These are phyloP conservation scores for Psettodes erumei DNA, from an alignment of 2,113 vertebrate genomes.

Conservation along the genomic window DNA sequence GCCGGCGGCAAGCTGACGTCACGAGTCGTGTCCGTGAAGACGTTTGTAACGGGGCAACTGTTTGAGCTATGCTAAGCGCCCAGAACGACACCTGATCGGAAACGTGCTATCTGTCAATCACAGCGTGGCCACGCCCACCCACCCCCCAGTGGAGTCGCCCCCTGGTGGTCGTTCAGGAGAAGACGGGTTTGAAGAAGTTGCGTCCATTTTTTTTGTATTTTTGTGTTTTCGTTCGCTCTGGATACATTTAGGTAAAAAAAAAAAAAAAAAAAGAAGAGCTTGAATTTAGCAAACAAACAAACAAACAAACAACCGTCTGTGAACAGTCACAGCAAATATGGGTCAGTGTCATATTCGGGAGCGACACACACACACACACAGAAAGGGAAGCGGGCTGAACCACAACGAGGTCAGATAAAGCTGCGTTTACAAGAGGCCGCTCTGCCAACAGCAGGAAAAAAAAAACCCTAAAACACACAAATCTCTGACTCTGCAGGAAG, in stretches of 20 bases:
- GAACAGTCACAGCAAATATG: conserved; percentile 57
- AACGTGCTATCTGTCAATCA: no score
- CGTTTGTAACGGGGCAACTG: no score
- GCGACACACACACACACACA: not conserved
- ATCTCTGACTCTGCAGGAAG: conserved; percentile 27
- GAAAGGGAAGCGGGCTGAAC: conserved; percentile 23
- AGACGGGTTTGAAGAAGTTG: no score
- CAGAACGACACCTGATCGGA: no score
- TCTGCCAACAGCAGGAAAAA: conserved; percentile 33
- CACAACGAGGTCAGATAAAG: conserved; percentile 69
- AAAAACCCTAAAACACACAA: conserved; percentile 64
- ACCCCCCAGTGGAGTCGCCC: no score
- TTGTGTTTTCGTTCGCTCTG: not conserved
- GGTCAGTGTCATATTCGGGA: conserved; percentile 67
- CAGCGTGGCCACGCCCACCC: no score
- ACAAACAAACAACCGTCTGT: conserved; percentile 5
- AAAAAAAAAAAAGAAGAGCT: no score
- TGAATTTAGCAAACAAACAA: conserved; percentile 8
- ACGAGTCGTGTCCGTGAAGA: no score
- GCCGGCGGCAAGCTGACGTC: no score
- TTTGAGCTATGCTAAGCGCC: no score
- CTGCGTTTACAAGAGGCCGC: conserved; percentile 41
- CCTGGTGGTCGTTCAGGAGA: no score
- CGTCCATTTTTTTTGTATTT: not conserved
- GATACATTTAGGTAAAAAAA: not conserved